These are phyloP conservation scores for Lacanobia wlatinum DNA, from an alignment of 2,888 invertebrate species.

Conservation along the genomic window DNA sequence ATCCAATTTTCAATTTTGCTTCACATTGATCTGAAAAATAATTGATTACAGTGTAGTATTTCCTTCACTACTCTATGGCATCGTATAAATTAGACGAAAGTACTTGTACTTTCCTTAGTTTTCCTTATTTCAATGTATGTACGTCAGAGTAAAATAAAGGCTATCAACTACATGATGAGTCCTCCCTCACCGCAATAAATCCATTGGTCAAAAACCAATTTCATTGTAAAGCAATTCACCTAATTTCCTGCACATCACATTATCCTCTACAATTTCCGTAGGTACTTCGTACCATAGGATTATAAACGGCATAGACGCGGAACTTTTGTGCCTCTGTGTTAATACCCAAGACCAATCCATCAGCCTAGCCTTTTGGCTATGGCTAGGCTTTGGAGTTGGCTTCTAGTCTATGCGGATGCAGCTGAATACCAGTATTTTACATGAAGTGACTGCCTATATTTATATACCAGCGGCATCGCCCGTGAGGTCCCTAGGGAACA, in stretches of 20 bases:
- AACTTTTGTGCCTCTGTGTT: background rate
- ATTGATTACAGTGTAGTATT: too few species aligned
- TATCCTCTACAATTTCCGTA: constrained; percentile 16
- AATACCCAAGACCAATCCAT: too few species aligned
- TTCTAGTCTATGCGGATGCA: too few species aligned
- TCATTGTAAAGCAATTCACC: constrained; percentile 40
- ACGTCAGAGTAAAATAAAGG: background rate
- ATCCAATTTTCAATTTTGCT: too few species aligned
- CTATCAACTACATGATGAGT: background rate
- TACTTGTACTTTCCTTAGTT: background rate
- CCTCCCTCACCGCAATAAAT: background rate
- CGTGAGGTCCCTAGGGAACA: too few species aligned
- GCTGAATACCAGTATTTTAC: too few species aligned
- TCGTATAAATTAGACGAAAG: background rate
- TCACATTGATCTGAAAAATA: too few species aligned
- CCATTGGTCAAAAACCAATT: background rate
- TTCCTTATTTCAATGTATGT: background rate
- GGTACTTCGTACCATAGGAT: constrained; percentile 16
- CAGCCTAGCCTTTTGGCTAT: too few species aligned
- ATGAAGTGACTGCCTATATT: too few species aligned
- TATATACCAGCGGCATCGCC: too few species aligned
- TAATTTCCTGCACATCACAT: constrained; percentile 49
- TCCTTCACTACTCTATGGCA: too few species aligned
- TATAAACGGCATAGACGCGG: background rate
- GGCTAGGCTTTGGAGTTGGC: too few species aligned